A percentile compares a stretch with the other conserved stretches of the same genome.
Evolutionary conservation across 2,113 vertebrate species (phyloP).

Genomic region (Xyrauchen texanus): DNA sequence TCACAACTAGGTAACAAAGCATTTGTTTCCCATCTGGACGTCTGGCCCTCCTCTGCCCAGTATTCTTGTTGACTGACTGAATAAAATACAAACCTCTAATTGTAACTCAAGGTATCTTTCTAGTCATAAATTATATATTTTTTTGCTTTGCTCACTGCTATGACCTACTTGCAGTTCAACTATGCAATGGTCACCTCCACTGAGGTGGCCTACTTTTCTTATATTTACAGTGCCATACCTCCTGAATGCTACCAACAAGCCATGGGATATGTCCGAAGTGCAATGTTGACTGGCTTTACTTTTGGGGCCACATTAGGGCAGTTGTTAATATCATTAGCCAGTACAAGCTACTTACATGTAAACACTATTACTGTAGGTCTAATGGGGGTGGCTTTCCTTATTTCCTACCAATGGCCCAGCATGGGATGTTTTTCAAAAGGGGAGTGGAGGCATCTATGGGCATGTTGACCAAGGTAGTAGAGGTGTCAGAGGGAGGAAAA

Average conservation of each 20-base stretch:
- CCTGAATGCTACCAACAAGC: constrained; percentile 68
- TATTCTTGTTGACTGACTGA: constrained; percentile 74
- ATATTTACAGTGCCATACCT: constrained; percentile 74
- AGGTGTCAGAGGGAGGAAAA: constrained; percentile 12
- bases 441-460: not conserved
- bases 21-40: constrained; percentile 75
- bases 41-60: constrained; percentile 67
- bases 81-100: constrained; percentile 73
- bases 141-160: constrained; percentile 68
- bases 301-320: constrained; percentile 69
- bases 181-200: constrained; percentile 70
- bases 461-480: constrained; percentile 50
- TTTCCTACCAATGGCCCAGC: constrained; percentile 69
- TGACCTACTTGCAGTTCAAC: constrained; percentile 70
- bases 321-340: constrained; percentile 68
- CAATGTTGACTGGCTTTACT: constrained; percentile 70
- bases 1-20: constrained; percentile 67
- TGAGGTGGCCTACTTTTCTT: constrained; percentile 76
- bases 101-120: constrained; percentile 67
- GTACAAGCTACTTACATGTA: constrained; percentile 67
- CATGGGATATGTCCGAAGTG: constrained; percentile 71
- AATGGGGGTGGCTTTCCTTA: constrained; percentile 63
- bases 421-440: constrained; percentile 67
- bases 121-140: constrained; percentile 68
- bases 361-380: constrained; percentile 68